Evolutionary conservation across 2,113 vertebrate species (phyloP), one percentile per base, ranked within the genome.

Genomic region (Hydrochoerus hydrochaeris): DNA sequence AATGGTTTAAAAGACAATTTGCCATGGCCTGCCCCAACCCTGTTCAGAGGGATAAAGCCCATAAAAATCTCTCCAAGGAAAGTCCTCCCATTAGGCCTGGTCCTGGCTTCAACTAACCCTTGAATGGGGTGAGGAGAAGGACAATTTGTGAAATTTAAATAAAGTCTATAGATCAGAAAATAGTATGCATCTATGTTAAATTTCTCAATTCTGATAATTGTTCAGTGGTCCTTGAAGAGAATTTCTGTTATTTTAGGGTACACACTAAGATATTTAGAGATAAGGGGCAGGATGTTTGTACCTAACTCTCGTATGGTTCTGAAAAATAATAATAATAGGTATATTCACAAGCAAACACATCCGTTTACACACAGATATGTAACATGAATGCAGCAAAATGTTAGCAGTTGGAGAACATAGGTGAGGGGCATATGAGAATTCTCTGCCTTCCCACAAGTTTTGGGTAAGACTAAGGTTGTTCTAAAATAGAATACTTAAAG

Each of bases 171-270:
- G 20, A 20, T 67, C 67, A 95, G 75, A 28, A 44, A 73, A 88
- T 41, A 73, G 32, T 24, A 19, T 19, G 30, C 1, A 60, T 88
- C 16, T 11, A 54, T 32, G 17, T 80, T 80, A 49, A 49, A 58
- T 63, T 82, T 95, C 52, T 35, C 22, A 13, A 85, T 69, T 86
- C 44, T 89, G 62, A 82, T 65, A 30, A 91, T 7, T 73, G 24
- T 9, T 14, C 32, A 20, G n/a, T 8, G 57, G 9, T 57, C 84
- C 54, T 81, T 35, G 26, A 69, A 69, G 77, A 95, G 24, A 84
- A 90, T 69, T 75, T 90, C 58, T 12, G 88, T 69, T 77, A 62
- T 86, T 87, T 90, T 46, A 94, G 46, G 58, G 86, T 62, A 73
- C 4, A 41, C 10, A 44, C 7, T 60, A 5, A 60, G 3, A 38